Base-by-base conservation (phyloP, 2,888 invertebrate species). In the Ectemnius lituratus region DNA sequence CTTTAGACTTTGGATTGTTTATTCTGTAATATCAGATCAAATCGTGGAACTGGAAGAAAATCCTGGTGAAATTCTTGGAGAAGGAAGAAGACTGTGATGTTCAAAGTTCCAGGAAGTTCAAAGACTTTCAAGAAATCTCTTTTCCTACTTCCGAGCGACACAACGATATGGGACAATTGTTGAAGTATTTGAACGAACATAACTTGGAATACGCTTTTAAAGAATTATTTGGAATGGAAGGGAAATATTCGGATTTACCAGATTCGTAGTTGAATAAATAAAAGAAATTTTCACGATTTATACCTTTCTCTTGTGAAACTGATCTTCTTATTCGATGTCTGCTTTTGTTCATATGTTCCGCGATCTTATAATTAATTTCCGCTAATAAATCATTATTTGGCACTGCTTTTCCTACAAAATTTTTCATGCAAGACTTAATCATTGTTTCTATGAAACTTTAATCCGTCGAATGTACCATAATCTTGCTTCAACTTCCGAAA, bases 41-140 rank as follows among this genome's bases (percentile, higher is more conserved):
- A 89, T 92, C 94, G 27, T 93, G 97, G 94, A 94, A 93, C 80
- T 98, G 98, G 98, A 96, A 98, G 85, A 95, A 94, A 91, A 96
- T 98, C 79, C 92, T 93, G 67, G 91, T 97, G 72, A 95, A 95
- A 85, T 94, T 95, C 88, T 93, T 93, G 67, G 97, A 98, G 91
- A 89, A 91, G 57, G 88, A 89, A 4, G 87, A 89, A 5, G 76
- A 88, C 4, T 85, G 88, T 83, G 85, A 90, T 52, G 88, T 92
- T 70, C 85, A 88, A 18, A 80, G 83, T n/a, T 91, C 92, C 74
- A 91, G 93, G 81, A 94, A 94, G 84, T 96, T 96, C 91, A 73
- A 86, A 2, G 91, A 91, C 57, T 96, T 96, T 91, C 93, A 94
- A 86, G 96, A 96, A 90, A 91, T 94, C 23, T 91, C 92, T 62